Evolutionary conservation across 2,113 vertebrate genomes (phyloP).

Genomic region (Nematolebias whitei): DNA sequence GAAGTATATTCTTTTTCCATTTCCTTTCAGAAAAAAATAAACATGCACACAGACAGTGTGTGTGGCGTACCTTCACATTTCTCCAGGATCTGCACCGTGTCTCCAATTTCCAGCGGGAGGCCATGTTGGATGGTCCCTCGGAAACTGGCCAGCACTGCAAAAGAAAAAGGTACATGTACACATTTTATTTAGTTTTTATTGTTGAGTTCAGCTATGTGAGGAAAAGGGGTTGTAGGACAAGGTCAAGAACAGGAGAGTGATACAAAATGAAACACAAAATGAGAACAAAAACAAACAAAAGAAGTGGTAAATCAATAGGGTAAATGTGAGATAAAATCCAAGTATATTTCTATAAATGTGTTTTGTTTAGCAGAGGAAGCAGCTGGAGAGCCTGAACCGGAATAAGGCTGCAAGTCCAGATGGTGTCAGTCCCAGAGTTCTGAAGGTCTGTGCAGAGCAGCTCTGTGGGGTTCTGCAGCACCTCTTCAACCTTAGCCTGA

Average conservation of each 20-base stretch:
- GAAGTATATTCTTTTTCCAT: not conserved
- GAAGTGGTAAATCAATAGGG: conserved; percentile 36
- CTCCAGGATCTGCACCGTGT: conserved; percentile 97
- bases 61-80: conserved; percentile 92
- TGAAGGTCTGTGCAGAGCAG: too few species aligned
- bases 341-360: not conserved
- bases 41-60: not conserved
- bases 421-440: too few species aligned
- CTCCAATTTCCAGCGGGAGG: conserved; percentile 95
- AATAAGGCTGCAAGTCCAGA: too few species aligned
- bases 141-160: conserved; percentile 95
- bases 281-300: not conserved
- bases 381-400: too few species aligned
- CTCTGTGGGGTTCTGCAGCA: too few species aligned
- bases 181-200: not conserved
- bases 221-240: not conserved
- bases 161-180: conserved; percentile 15
- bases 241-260: not conserved
- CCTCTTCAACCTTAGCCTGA: too few species aligned
- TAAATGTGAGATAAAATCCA: conserved; percentile 36
- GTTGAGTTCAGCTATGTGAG: not conserved
- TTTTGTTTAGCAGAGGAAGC: too few species aligned
- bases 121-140: conserved; percentile 92
- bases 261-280: not conserved
- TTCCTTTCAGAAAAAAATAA: not conserved